Evolutionary conservation across 2,888 invertebrate species (phyloP), one percentile per base, ranked within the genome.

Genomic region (Cristatella mucedo): DNA sequence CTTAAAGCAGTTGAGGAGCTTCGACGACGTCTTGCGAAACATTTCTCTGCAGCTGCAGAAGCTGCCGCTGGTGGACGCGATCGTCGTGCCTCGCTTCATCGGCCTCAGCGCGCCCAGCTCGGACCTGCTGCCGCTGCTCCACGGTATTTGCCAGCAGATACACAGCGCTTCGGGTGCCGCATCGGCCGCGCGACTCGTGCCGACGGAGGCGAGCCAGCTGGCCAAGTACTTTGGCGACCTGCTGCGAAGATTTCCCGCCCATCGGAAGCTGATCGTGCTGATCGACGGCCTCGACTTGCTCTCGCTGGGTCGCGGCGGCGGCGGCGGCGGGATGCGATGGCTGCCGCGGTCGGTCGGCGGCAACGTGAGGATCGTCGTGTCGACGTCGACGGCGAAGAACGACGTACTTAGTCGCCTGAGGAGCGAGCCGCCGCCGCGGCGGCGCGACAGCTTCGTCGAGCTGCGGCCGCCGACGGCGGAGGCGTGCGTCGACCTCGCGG

Each of bases 281-380:
- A 30, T 52, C 3, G 50, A 46, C 19, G 42, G 44, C 15, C 26
- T 53, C 4, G 44, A 53, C 26, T 18, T 38, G 15, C 39, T 49
- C 18, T 26, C 43, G 30, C n/a, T n/a, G n/a, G n/a, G n/a, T n/a
- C n/a, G n/a, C n/a, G n/a, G n/a, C n/a, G n/a, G n/a, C n/a, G n/a
- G n/a, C n/a, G n/a, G n/a, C n/a, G n/a, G n/a, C n/a, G n/a, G n/a
- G n/a, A n/a, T n/a, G n/a, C n/a, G n/a, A n/a, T 63, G 44, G 61
- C 51, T 51, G 46, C 52, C 43, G 9, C 52, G 11, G 44, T 48
- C 26, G 2, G 44, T 62, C 22, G 51, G 48, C 5, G 37, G 44
- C n/a, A 59, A 63, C 46, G 54, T 61, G 2, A 59, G 58, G 46
- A 45, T 62, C 3, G 45, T 64, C 26, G 29, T 61, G 4, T 52